These are phyloP conservation scores for Rallus crepitans DNA, from an alignment of 2,797 vertebrate genomes.

Conservation along the genomic window DNA sequence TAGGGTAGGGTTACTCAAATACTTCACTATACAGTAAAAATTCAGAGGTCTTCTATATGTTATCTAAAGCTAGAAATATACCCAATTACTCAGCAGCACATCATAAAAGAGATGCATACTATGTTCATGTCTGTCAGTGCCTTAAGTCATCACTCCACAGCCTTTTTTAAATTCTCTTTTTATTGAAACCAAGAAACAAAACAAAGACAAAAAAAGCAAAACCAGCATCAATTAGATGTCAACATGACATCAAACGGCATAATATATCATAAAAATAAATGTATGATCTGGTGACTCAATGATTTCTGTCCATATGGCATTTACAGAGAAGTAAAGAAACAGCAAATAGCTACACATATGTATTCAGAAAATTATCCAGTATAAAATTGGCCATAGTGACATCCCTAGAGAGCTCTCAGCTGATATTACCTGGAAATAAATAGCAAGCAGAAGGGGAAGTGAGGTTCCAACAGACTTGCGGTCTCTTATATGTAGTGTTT, in stretches of 20 bases:
- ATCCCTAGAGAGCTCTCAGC: conserved; percentile 43
- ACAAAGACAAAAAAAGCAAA: conserved; percentile 75
- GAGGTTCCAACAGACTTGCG: not conserved
- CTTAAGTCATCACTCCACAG: conserved; percentile 75
- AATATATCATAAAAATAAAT: conserved; percentile 77
- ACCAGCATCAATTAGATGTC: conserved; percentile 74
- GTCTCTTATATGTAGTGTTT: not conserved
- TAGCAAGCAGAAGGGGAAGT: not conserved
- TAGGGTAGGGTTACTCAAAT: conserved; percentile 56
- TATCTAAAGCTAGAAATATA: conserved; percentile 76
- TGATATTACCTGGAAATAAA: conserved; percentile 53
- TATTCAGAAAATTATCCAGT: conserved; percentile 36
- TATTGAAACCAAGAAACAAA: conserved; percentile 78
- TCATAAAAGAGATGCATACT: conserved; percentile 77
- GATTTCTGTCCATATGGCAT: conserved; percentile 72
- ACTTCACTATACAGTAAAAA: conserved; percentile 60
- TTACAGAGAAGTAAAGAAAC: conserved; percentile 70
- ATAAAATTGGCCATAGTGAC: conserved; percentile 72
- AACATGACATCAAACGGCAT: conserved; percentile 78
- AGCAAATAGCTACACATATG: conserved; percentile 41
- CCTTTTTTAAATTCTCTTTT: conserved; percentile 76
- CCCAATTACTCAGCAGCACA: conserved; percentile 75
- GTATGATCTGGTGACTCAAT: conserved; percentile 70
- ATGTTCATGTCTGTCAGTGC: conserved; percentile 74
- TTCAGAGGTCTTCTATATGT: conserved; percentile 70